A percentile compares a stretch with the other conserved stretches of the same genome.
phyloP scores from a whole-genome alignment of 2,113 vertebrate species.

The Misgurnus anguillicaudatus region DNA sequence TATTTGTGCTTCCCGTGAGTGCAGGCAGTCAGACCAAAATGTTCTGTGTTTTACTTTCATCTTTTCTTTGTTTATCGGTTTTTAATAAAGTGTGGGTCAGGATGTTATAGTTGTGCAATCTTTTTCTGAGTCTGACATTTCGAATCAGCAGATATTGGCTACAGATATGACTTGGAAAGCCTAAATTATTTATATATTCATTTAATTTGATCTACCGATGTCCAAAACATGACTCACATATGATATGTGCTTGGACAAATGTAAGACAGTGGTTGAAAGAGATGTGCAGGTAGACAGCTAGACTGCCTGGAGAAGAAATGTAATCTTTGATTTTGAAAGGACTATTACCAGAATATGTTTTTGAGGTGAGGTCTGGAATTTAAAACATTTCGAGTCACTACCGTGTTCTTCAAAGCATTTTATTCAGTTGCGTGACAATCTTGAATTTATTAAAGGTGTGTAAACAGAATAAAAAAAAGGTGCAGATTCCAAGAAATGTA shows the following conservation, averaged over 20 bases:
- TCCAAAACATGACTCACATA: neutral
- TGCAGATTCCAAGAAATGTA: neutral
- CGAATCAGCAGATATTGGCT: neutral
- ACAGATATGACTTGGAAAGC: neutral
- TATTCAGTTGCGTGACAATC: neutral
- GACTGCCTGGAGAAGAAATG: neutral
- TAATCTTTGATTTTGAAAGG: neutral
- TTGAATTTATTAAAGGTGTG: neutral
- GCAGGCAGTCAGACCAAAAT: constrained; percentile 5
- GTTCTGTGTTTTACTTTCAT: constrained; percentile 11
- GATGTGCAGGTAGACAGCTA: neutral
- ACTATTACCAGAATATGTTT: neutral
- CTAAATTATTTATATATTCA: neutral
- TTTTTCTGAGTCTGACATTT: neutral
- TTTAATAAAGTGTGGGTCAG: constrained; percentile 13
- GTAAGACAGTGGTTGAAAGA: neutral
- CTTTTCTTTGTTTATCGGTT: neutral
- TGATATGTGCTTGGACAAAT: neutral
- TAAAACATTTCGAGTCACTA: neutral
- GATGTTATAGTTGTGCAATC: constrained; percentile 9
- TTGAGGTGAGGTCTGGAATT: neutral
- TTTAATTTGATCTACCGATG: neutral
- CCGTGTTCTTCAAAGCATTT: neutral
- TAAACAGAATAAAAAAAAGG: neutral
- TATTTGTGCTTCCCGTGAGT: neutral